These are phyloP conservation scores for Euphydryas editha DNA, from an alignment of 2,888 invertebrate species.

Conservation along the genomic window DNA sequence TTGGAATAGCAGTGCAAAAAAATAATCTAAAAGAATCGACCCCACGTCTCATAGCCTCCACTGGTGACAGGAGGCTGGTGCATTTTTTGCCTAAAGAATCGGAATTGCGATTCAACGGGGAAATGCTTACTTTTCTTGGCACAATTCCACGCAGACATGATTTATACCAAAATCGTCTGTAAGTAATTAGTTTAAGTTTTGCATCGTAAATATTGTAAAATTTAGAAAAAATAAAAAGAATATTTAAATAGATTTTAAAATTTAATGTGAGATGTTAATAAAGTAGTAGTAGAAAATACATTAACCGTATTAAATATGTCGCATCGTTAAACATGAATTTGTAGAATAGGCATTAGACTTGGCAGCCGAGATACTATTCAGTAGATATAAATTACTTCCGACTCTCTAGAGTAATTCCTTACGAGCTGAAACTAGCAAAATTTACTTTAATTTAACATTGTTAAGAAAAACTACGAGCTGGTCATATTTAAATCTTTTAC, in stretches of 20 bases:
- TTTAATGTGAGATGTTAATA: too few species aligned
- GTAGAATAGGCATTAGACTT: neutral
- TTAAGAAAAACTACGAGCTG: neutral
- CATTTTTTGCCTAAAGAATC: too few species aligned
- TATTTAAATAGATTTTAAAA: neutral
- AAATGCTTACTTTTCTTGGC: too few species aligned
- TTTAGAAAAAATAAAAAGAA: neutral
- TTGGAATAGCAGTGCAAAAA: too few species aligned
- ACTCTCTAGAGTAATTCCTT: neutral
- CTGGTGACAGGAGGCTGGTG: too few species aligned
- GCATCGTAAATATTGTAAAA: too few species aligned
- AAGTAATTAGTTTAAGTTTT: too few species aligned
- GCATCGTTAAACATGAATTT: neutral
- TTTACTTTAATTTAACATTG: neutral
- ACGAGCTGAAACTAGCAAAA: neutral
- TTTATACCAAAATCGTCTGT: too few species aligned
- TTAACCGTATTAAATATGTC: neutral
- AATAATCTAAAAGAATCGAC: too few species aligned
- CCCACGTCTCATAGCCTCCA: too few species aligned
- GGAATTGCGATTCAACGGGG: too few species aligned
- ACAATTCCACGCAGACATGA: too few species aligned
- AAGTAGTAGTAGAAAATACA: neutral
- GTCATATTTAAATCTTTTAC: neutral
- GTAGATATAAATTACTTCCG: constrained; percentile 5
- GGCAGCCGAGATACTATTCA: neutral